Evolutionary conservation across 2,888 invertebrate species (phyloP), one percentile per base, ranked within the genome.

Genomic region (Teleogryllus oceanicus): DNA sequence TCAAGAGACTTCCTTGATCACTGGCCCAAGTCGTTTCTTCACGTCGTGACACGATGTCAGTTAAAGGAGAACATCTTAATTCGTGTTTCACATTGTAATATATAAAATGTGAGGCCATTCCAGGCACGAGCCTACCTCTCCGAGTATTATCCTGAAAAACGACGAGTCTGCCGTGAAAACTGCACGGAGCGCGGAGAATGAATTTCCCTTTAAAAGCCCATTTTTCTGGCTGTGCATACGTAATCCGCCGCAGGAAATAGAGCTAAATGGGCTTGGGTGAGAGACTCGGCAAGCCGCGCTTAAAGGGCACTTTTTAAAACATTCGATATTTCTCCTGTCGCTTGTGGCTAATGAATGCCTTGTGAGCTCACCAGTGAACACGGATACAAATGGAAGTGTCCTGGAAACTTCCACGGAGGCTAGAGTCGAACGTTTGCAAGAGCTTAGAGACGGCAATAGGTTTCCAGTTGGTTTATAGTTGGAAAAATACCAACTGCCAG

Each of bases 271-370:
- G 62, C 13, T 13, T 3, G n/a, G 62, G 8, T 37, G 37, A 37
- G 37, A 37, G 37, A 37, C 37, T 37, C 62, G 16, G n/a, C 13
- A 62, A 62, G 62, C 13, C 16, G 13, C 62, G 62, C 8, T 62
- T 62, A 62, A 62, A 62, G 62, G 13, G 62, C 62, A 62, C 62
- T 62, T 62, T 62, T 62, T 62, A 62, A 62, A 62, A 62, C 62
- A 62, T 62, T 62, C 62, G 62, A 62, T 62, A 62, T 62, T 62
- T 62, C 62, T 62, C 62, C 62, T 62, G 62, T 62, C 62, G n/a
- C 62, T 62, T 1, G 13, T 62, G 62, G 62, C 62, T 62, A 62
- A 62, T 62, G 62, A 62, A 62, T 62, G 62, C 62, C 16, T 62
- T 62, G 13, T 62, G 62, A 62, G 62, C 37, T 37, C 37, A 37